phyloP scores from a whole-genome alignment of 2,888 invertebrate species.

The Pseudococcus longispinus region DNA sequence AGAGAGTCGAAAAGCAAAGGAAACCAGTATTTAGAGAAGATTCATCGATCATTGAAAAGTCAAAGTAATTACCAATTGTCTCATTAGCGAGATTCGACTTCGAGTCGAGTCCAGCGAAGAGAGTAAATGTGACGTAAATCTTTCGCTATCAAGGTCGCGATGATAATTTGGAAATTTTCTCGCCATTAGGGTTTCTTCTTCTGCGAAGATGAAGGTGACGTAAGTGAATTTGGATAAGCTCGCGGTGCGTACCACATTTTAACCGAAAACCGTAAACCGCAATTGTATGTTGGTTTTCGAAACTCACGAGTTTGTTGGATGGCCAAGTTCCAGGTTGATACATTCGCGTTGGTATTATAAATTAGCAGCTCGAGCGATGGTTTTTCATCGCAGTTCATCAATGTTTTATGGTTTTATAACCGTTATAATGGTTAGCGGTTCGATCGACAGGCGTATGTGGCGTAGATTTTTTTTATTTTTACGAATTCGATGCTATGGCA shows the following conservation, averaged over 20 bases:
- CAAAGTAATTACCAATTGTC: constrained; percentile 3
- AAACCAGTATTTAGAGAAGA: background rate
- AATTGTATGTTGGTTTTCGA: background rate
- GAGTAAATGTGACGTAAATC: background rate
- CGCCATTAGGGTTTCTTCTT: background rate
- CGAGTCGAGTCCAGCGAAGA: background rate
- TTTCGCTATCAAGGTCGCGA: background rate
- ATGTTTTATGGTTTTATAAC: constrained; percentile 9
- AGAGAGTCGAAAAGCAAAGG: background rate
- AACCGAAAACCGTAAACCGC: background rate
- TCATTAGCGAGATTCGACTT: background rate
- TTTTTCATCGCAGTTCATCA: background rate
- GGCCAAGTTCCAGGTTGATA: background rate
- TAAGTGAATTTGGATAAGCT: background rate
- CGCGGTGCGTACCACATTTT: background rate
- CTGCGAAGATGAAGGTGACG: background rate
- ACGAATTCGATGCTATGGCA: background rate
- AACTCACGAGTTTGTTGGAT: background rate
- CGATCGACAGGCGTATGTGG: background rate
- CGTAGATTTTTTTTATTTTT: background rate
- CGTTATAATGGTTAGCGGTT: background rate
- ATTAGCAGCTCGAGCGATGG: background rate
- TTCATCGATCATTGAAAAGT: background rate
- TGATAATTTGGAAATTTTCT: background rate
- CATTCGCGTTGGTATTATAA: background rate